Evolutionary conservation across 2,888 invertebrate species (phyloP).

Genomic region (Platynereis dumerilii): DNA sequence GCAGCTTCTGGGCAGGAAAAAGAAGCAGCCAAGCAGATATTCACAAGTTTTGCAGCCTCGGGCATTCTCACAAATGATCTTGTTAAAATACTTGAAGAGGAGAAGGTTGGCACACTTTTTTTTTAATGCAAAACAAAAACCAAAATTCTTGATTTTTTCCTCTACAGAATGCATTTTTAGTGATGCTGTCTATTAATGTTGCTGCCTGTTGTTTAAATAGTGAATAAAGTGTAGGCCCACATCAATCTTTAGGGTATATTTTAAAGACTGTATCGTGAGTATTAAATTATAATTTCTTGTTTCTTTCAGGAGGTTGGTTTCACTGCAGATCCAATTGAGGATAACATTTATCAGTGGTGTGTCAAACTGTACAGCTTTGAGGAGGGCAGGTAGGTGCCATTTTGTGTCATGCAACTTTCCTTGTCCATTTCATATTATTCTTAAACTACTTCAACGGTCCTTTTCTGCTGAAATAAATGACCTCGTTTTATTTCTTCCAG

Average conservation of each 20-base stretch:
- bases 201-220: not conserved
- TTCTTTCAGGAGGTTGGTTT: conserved; percentile 44
- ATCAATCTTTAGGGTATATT: no score
- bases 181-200: not conserved
- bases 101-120: conserved; percentile 42
- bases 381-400: conserved; percentile 38
- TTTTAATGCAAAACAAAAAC: not conserved
- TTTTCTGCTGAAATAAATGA: no score
- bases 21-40: conserved; percentile 50
- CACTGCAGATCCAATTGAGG: conserved; percentile 58
- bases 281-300: conserved; percentile 9
- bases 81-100: conserved; percentile 54
- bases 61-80: conserved; percentile 62
- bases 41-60: conserved; percentile 59
- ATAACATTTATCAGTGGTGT: conserved; percentile 61
- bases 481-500: conserved; percentile 37
- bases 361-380: conserved; percentile 56
- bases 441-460: no score
- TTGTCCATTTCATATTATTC: no score
- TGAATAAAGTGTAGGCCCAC: not conserved
- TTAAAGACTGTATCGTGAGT: no score
- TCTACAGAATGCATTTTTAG: not conserved
- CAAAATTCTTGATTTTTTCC: not conserved
- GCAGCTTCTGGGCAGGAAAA: conserved; percentile 36
- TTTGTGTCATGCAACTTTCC: no score